Base-by-base conservation (phyloP, 2,113 vertebrate species). In the Myotis lucifugus region DNA sequence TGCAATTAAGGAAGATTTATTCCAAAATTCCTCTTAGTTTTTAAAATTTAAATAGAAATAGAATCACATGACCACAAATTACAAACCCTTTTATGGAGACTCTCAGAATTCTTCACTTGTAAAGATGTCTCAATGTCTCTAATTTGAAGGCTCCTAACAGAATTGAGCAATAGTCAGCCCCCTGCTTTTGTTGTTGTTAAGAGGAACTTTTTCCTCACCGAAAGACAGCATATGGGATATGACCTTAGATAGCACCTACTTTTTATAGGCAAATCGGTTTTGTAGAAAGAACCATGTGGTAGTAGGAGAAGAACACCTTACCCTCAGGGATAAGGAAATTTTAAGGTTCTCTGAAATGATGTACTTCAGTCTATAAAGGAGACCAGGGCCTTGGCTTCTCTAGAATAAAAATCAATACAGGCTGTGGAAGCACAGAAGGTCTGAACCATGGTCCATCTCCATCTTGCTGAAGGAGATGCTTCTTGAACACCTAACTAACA, bases 1-100 rank as follows among this genome's bases (percentile, higher is more conserved):
- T 85, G 84, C 32, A 27, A 19, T 70, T 90, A 90, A 94, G 56
- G 23, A 61, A 72, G 27, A 81, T 17, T 70, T 74, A 88, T 37
- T 78, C 34, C 67, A 91, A 94, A 95, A 74, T 78, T 52, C 11
- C 18, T 59, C 23, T 87, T 87, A 8, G 15, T 27, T 89, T 93
- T 87, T 18, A 74, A 94, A 56, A 18, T 93, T 95, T 84, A 91
- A 90, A 83, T 77, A 50, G 10, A 81, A n/a, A 40, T 90, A 93
- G 19, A 94, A 78, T 88, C 42, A 93, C 13, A 27, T 73, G 25
- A 42, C 48, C 0, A 85, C 29, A 89, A 95, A 86, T 83, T n/a
- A 97, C 10, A 95, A 46, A 93, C 67, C 50, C 21, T 59, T 61
- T 70, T 52, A 56, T 48, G 85, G 77, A 42, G 18, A 89, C 17